Evolutionary conservation across 2,888 invertebrate genomes (phyloP), one percentile per base, ranked within the genome.

Genomic region (Odontothrips loti): DNA sequence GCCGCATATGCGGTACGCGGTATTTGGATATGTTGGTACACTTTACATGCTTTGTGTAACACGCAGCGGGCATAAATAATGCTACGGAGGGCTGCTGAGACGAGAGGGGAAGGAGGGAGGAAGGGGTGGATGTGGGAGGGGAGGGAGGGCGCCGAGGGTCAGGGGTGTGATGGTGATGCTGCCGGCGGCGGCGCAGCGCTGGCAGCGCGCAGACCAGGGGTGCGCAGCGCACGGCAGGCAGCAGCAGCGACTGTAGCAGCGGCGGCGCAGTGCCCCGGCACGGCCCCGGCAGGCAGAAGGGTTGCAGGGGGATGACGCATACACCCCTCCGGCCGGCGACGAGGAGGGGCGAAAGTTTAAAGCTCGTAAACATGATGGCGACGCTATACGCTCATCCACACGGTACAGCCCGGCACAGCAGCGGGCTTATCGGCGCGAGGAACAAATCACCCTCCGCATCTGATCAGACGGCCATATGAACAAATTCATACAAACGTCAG

Each of bases 51-150:
- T 23, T 75, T 75, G 68, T 75, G 68, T 75, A 75, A 75, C 68
- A 75, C 68, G 68, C 68, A 75, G 68, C 68, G 68, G 68, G 68
- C 68, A 75, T 75, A 75, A 75, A 75, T 75, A 75, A 75, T 75
- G 68, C 68, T 75, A 75, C 68, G 68, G 68, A 75, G 68, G 23
- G 58, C 58, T 43, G 34, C 34, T 2, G 3, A 6, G 58, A 58
- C 6, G 68, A 23, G 68, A 75, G 68, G n/a, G n/a, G 63, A n/a
- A n/a, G 63, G n/a, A 63, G 12, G n/a, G 63, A n/a, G 4, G 68
- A 9, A 23, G 68, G 68, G 11, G 68, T 2, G 68, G 68, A 11
- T 0, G 68, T 10, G 68, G 68, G 11, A 23, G 68, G 68, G 68
- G 58, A 58, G 58, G 15, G 15, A 58, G 58, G 17, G n/a, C n/a